These are phyloP conservation scores for Verasper variegatus DNA, from an alignment of 2,113 vertebrate species.

Conservation along the genomic window DNA sequence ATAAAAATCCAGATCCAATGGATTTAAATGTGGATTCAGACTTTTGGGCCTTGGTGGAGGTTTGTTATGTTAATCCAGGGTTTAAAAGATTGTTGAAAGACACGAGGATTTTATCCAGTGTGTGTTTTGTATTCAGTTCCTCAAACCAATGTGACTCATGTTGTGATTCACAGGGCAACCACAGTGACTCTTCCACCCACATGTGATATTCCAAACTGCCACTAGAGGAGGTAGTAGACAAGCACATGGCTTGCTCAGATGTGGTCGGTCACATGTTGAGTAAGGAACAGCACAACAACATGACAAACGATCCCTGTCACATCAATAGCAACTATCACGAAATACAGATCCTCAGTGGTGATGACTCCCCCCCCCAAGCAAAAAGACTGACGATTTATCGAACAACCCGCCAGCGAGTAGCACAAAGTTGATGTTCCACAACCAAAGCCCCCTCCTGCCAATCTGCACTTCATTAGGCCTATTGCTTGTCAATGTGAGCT, in stretches of 20 bases:
- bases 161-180: too few species aligned
- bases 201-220: slow-evolving; percentile 42
- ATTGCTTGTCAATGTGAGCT: slow-evolving; percentile 53
- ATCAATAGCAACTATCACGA: slow-evolving; percentile 25
- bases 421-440: slow-evolving; percentile 49
- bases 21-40: too few species aligned
- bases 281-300: slow-evolving; percentile 44
- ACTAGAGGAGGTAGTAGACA: slow-evolving; percentile 63
- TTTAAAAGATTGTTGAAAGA: not conserved
- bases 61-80: too few species aligned
- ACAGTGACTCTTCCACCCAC: too few species aligned
- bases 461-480: slow-evolving; percentile 76
- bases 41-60: too few species aligned
- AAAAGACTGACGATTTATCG: not conserved
- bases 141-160: not conserved
- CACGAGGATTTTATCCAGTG: too few species aligned
- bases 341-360: slow-evolving; percentile 18
- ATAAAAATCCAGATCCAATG: too few species aligned
- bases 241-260: not conserved
- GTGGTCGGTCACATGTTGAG: slow-evolving; percentile 23
- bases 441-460: slow-evolving; percentile 39
- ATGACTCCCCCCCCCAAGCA: slow-evolving; percentile 9
- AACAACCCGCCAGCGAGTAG: slow-evolving; percentile 19
- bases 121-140: too few species aligned
- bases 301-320: slow-evolving; percentile 23